phyloP scores from a whole-genome alignment of 30 jellyfish, hydroid and myxozoan genomes.

The Hydra vulgaris region DNA sequence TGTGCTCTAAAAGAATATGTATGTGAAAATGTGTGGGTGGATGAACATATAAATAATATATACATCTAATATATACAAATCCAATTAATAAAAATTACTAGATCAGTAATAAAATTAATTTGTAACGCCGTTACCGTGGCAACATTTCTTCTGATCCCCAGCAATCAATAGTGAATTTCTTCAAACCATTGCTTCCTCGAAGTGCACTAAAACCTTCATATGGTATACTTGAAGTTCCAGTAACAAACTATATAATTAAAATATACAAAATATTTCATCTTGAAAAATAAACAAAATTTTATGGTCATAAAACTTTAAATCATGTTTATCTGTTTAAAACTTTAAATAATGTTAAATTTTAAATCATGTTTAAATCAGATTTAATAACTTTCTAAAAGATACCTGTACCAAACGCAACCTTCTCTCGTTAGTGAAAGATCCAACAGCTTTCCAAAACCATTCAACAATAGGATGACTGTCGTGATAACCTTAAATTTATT shows the following conservation, averaged over 20 bases:
- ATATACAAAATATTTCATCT: background rate
- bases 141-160: conserved; percentile 91
- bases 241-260: conserved; percentile 58
- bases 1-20: conserved; percentile 62
- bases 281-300: too few relatives aligned
- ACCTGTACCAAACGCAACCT: conserved; percentile 85
- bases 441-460: conserved; percentile 99
- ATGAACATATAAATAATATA: background rate
- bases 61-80: background rate
- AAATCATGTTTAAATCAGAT: conserved; percentile 1
- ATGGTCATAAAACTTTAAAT: background rate
- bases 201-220: conserved; percentile 94
- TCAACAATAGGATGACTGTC: conserved; percentile 79
- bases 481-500: conserved; percentile 55
- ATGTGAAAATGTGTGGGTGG: background rate
- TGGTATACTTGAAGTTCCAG: conserved; percentile 98
- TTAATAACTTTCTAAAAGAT: background rate
- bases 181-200: conserved; percentile 97
- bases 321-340: too few relatives aligned
- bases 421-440: conserved; percentile 74
- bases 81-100: background rate
- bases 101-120: background rate
- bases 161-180: conserved; percentile 89
- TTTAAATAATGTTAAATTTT: too few relatives aligned
- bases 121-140: conserved; percentile 63